These are phyloP conservation scores for Synergus laeviventris DNA, from an alignment of 2,888 invertebrate species.

Conservation along the genomic window DNA sequence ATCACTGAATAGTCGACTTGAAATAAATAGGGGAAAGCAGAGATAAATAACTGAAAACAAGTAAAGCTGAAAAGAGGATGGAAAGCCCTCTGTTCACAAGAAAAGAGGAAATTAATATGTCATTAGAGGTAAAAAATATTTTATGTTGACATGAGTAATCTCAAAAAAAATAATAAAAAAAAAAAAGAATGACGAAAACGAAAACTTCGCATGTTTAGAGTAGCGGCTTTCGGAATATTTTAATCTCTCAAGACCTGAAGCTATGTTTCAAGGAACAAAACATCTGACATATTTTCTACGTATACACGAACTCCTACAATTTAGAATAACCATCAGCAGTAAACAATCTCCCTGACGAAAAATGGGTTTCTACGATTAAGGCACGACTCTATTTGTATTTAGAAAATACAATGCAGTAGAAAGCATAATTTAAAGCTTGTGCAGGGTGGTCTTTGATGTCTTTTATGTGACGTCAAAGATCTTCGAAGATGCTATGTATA, in stretches of 20 bases:
- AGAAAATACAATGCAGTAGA: not conserved
- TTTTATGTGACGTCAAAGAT: not conserved
- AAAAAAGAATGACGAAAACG: not conserved
- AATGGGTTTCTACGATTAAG: not conserved
- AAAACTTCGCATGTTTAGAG: not conserved
- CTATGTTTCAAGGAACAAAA: constrained; percentile 35
- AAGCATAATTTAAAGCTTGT: not conserved
- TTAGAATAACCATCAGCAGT: not conserved
- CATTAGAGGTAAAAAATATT: not conserved
- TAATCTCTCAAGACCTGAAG: constrained; percentile 30
- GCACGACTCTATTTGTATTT: not conserved
- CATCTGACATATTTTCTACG: constrained; percentile 14
- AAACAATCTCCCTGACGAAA: not conserved
- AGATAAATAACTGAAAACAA: no score
- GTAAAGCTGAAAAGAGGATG: no score
- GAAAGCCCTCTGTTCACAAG: no score
- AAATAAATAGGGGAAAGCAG: no score
- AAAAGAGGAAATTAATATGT: no score
- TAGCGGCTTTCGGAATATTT: not conserved
- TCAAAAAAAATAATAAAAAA: not conserved
- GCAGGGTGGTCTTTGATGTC: not conserved
- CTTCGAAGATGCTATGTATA: constrained; percentile 5
- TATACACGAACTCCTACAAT: constrained; percentile 11
- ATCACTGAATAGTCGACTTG: no score
- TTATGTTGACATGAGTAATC: not conserved